Evolutionary conservation across 2,888 invertebrate genomes (phyloP).

Genomic region (Cataglyphis livida): DNA sequence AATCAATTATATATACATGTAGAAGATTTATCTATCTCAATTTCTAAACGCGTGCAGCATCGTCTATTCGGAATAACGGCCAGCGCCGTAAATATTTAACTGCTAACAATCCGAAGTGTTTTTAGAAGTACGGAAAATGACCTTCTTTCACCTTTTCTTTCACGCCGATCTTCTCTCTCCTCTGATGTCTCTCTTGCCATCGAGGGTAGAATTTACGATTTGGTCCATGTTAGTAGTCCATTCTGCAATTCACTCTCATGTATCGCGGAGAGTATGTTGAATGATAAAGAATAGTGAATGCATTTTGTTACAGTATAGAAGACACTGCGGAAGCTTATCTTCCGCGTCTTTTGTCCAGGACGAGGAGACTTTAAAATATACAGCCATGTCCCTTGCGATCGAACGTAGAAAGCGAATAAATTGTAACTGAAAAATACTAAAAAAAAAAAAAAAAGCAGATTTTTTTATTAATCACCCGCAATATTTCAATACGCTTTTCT

Average conservation of each 20-base stretch:
- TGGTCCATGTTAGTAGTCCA: slow-evolving; percentile 17
- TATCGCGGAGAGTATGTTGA: slow-evolving; percentile 33
- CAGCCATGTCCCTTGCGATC: slow-evolving; percentile 21
- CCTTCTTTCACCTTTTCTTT: neutral
- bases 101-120: slow-evolving; percentile 6
- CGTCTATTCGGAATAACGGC: slow-evolving; percentile 65
- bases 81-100: slow-evolving; percentile 74
- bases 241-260: slow-evolving; percentile 55
- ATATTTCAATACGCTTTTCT: neutral
- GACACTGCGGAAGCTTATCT: slow-evolving; percentile 34
- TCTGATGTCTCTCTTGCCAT: slow-evolving; percentile 28
- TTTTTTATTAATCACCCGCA: neutral
- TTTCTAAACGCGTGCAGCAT: slow-evolving; percentile 30
- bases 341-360: slow-evolving; percentile 7
- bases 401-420: slow-evolving; percentile 11
- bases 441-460: slow-evolving; percentile 14
- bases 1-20: slow-evolving; percentile 65
- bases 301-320: slow-evolving; percentile 37
- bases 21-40: neutral
- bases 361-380: slow-evolving; percentile 33
- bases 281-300: slow-evolving; percentile 53
- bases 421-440: neutral
- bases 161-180: slow-evolving; percentile 14
- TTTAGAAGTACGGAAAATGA: slow-evolving; percentile 29
- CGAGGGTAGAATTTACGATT: slow-evolving; percentile 65